phyloP scores from a whole-genome alignment of 2,888 invertebrate species.

The Parthenolecanium corni region DNA sequence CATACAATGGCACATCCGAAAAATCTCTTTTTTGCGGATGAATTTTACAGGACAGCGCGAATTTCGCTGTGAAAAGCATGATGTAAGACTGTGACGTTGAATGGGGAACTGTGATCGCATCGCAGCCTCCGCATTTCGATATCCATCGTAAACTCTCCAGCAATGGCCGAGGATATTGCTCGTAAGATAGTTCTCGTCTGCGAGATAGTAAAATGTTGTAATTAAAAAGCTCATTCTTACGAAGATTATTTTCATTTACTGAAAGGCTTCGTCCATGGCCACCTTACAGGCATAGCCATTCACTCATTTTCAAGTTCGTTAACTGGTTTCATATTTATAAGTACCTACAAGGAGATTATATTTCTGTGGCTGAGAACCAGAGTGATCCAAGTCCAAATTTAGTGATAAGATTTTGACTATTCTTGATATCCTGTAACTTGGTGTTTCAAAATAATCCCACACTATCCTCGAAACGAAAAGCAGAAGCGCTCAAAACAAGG shows the following conservation, averaged over 20 bases:
- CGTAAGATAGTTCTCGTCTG: not conserved
- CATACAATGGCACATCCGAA: not conserved
- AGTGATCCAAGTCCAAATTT: too few species aligned
- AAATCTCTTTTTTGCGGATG: conserved; percentile 22
- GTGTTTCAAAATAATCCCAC: too few species aligned
- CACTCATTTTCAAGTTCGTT: too few species aligned
- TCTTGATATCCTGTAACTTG: too few species aligned
- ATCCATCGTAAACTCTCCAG: conserved; percentile 1
- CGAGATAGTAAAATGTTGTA: not conserved
- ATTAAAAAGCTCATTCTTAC: not conserved
- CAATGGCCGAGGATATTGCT: not conserved
- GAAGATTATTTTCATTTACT: too few species aligned
- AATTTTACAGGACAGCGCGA: conserved; percentile 6
- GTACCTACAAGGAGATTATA: not conserved
- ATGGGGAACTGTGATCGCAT: not conserved
- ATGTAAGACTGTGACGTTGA: not conserved
- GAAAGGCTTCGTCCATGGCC: too few species aligned
- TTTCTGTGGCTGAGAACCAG: too few species aligned
- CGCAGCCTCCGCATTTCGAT: conserved; percentile 13
- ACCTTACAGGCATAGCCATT: too few species aligned
- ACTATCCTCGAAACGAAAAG: too few species aligned
- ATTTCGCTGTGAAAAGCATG: not conserved
- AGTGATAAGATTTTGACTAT: too few species aligned
- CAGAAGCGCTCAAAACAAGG: too few species aligned
- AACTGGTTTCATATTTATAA: too few species aligned